Conservation (phyloP, 2,113 vertebrate species). For the Rhabdornis inornatus region DNA sequence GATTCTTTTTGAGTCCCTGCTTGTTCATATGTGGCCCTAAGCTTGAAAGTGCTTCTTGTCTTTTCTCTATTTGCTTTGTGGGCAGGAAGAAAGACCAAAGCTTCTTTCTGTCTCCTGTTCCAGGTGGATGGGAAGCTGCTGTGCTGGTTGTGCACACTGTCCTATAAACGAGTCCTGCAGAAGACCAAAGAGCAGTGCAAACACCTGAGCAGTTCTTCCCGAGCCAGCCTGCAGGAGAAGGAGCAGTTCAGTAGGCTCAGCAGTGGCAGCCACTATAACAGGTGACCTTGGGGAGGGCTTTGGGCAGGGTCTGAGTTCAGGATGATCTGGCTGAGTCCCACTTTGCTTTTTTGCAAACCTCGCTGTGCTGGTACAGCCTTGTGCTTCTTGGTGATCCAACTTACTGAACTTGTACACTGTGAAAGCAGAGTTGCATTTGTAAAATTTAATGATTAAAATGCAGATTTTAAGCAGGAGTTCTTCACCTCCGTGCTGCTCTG, state of each 20-base stretch:
- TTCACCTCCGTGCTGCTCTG: not conserved
- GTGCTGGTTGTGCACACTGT: constrained; percentile 78
- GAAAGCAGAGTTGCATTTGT: not conserved
- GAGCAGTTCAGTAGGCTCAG: constrained; percentile 73
- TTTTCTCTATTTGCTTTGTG: not conserved
- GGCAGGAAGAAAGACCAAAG: not conserved
- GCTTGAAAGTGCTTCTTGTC: not conserved
- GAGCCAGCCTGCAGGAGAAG: constrained; percentile 73
- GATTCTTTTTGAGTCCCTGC: not conserved
- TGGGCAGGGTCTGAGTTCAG: not conserved
- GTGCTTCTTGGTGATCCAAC: not conserved
- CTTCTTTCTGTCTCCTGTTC: not conserved
- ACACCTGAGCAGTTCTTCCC: constrained; percentile 74
- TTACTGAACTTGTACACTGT: not conserved
- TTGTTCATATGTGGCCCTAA: not conserved
- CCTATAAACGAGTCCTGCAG: constrained; percentile 78
- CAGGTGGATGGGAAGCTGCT: constrained; percentile 81
- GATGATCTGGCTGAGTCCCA: not conserved
- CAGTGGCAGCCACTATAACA: constrained; percentile 73
- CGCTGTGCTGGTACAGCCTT: not conserved
- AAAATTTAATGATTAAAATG: not conserved
- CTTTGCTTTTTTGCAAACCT: not conserved
- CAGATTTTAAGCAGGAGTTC: not conserved
- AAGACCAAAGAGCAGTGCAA: constrained; percentile 82
- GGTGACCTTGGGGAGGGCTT: constrained; percentile 7